Percentiles rank a stretch among this genome's conserved stretches.
phyloP scores from a whole-genome alignment of 92 coral and sea anemone species.

The Zoanthus gigantus region DNA sequence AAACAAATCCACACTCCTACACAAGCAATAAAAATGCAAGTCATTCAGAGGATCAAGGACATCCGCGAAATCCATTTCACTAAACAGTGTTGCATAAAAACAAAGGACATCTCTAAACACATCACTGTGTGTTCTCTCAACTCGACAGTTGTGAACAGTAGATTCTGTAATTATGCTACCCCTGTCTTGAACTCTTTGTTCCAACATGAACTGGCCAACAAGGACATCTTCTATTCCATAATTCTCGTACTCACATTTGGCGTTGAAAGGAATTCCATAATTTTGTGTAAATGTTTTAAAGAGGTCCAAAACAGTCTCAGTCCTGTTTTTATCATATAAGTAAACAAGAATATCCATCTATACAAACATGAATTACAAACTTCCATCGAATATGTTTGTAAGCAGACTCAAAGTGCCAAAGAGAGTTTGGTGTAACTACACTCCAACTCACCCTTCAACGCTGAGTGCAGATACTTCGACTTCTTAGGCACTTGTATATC shows the following conservation, averaged over 20 bases:
- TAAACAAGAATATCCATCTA: conserved; percentile 69
- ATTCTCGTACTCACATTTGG: conserved; percentile 63
- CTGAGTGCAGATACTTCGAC: no score
- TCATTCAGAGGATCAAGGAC: conserved; percentile 72
- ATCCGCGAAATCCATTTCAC: conserved; percentile 59
- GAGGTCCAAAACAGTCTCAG: conserved; percentile 68
- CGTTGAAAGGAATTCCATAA: conserved; percentile 63
- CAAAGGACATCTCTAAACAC: conserved; percentile 67
- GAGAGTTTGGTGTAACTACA: no score
- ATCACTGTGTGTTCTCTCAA: conserved; percentile 72
- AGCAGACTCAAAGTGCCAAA: no score
- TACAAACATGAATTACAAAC: no score
- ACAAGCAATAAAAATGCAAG: conserved; percentile 65
- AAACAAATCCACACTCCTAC: no score
- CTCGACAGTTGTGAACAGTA: conserved; percentile 73
- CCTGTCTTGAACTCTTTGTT: conserved; percentile 60
- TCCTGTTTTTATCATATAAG: conserved; percentile 70
- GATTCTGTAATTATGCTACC: conserved; percentile 79
- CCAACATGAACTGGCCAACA: conserved; percentile 72
- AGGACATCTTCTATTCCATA: conserved; percentile 72
- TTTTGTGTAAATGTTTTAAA: conserved; percentile 50
- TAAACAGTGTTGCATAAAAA: conserved; percentile 67
- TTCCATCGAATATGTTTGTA: no score
- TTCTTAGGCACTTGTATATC: no score
- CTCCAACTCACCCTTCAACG: no score